Base-by-base conservation (phyloP, 2,888 invertebrate genomes). In the Azorinus chamasolen region DNA sequence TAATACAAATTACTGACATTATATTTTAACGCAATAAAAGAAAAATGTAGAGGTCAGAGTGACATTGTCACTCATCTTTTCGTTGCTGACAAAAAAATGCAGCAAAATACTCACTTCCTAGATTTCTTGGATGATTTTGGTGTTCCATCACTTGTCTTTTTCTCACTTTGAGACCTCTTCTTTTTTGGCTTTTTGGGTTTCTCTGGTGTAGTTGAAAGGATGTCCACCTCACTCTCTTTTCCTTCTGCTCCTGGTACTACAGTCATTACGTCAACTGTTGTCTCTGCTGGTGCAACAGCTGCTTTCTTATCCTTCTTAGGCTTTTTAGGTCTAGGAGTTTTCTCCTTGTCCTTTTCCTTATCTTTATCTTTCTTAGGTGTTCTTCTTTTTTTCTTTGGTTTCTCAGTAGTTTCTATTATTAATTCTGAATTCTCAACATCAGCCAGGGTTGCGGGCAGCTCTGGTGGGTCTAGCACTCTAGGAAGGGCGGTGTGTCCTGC, bases 391-490 rank as follows among this genome's bases (percentile, higher is more conserved):
- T 77, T 77, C 16, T 69, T 63, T 59, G 69, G 69, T 63, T 70
- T 69, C n/a, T 62, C 51, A 25, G 59, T 55, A 25, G 79, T 64
- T 18, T 71, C 59, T 51, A 51, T 14, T 4, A 37, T 37, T 10
- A 39, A 24, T 66, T 22, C 24, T 27, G 25, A 25, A 25, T 64
- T 61, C 43, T 73, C 72, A n/a, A 87, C 74, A 46, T 87, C 88
- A 16, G 79, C 84, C 25, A 89, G 80, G 1, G 88, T 86, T 20
- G 87, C 76, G n/a, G 87, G 87, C 32, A 87, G 75, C 6, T 75
- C 78, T 18, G 84, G 83, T 12, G 87, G 83, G 16, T 86, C 78
- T 3, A 86, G 45, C 10, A 87, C 78, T 24, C 72, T 32, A 20
- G 78, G 78, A 41, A 81, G 64, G 10, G 71, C 48, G 4, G 57